These are phyloP conservation scores for Gnatocerus cornutus DNA, from an alignment of 2,888 invertebrate genomes.

Conservation along the genomic window DNA sequence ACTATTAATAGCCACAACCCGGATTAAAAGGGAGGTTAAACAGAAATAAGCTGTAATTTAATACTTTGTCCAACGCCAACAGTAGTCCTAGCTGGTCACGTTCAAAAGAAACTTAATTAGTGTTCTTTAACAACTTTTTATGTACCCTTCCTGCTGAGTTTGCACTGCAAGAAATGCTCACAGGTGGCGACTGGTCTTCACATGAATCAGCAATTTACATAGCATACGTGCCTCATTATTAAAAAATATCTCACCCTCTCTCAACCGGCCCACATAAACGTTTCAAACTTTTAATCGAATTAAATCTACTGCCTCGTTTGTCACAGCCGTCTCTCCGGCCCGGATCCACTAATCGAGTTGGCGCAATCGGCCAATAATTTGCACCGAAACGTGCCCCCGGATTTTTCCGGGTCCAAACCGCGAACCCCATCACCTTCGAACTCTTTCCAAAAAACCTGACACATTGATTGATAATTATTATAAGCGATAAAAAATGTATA, in stretches of 20 bases:
- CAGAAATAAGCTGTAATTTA: background rate
- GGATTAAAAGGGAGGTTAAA: background rate
- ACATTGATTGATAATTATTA: slow-evolving; percentile 63
- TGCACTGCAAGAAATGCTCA: background rate
- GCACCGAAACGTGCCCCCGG: slow-evolving; percentile 23
- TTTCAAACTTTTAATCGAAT: slow-evolving; percentile 48
- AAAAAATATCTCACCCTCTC: slow-evolving; percentile 46
- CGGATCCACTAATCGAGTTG: slow-evolving; percentile 36
- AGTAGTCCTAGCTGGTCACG: too few relatives aligned
- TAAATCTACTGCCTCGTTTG: slow-evolving; percentile 46
- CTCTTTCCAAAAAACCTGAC: slow-evolving; percentile 43
- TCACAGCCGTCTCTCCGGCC: slow-evolving; percentile 38
- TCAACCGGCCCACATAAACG: slow-evolving; percentile 13
- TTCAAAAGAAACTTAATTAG: too few relatives aligned
- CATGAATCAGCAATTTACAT: slow-evolving; percentile 57
- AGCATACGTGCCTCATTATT: slow-evolving; percentile 54
- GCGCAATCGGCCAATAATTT: slow-evolving; percentile 43
- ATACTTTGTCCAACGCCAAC: background rate
- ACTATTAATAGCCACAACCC: background rate
- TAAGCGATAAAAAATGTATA: slow-evolving; percentile 59
- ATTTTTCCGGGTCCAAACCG: slow-evolving; percentile 24
- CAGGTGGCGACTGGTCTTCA: slow-evolving; percentile 32
- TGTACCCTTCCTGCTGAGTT: too few relatives aligned
- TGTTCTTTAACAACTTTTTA: too few relatives aligned
- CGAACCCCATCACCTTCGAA: slow-evolving; percentile 3